Evolutionary conservation across 1,140 invertebrate species (phyloP), one percentile per base, ranked within the genome.

Genomic region (Holcopasites calliopsidis): DNA sequence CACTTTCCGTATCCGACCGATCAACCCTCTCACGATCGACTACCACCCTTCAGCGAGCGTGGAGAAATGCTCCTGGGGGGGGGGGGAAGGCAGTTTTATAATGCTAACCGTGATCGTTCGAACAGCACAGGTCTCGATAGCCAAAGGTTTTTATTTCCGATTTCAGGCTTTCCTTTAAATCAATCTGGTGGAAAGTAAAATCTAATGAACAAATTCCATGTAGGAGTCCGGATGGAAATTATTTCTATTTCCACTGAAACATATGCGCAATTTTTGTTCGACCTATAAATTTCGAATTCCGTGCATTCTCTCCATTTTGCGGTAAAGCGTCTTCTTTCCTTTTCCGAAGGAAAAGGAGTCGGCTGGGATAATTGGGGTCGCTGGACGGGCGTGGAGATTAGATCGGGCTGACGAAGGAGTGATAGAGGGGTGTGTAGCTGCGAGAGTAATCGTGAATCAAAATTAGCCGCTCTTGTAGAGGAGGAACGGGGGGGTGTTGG

Each of bases 71-170:
- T 88, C 60, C 65, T 8, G n/a, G n/a, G n/a, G 47, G 82, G 82
- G 88, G 86, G n/a, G n/a, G n/a, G n/a, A n/a, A n/a, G n/a, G 84
- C 80, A 89, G 88, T 90, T 89, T 88, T 88, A 88, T 88, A 89
- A 90, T 90, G 85, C 84, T 75, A 68, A 73, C 73, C 84, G 85
- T 88, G 88, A 90, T 90, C 89, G 88, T 83, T 75, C 75, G 80
- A 79, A 73, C 61, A 23, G 26, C 23, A 7, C 40, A 49, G 50
- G 61, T 16, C 57, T n/a, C 5, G 4, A 10, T 23, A 21, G 80
- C 66, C 42, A 49, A 72, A 62, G 40, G 31, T 54, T 60, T 79
- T 54, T 71, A 68, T 54, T 35, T 79, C 73, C 18, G 8, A 42
- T 55, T 72, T 52, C 47, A 10, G 60, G 33, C 16, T 68, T 66